Percentiles rank a stretch among this genome's conserved stretches.
Evolutionary conservation across 2,797 vertebrate genomes (phyloP).

Genomic region (Takifugu rubripes): DNA sequence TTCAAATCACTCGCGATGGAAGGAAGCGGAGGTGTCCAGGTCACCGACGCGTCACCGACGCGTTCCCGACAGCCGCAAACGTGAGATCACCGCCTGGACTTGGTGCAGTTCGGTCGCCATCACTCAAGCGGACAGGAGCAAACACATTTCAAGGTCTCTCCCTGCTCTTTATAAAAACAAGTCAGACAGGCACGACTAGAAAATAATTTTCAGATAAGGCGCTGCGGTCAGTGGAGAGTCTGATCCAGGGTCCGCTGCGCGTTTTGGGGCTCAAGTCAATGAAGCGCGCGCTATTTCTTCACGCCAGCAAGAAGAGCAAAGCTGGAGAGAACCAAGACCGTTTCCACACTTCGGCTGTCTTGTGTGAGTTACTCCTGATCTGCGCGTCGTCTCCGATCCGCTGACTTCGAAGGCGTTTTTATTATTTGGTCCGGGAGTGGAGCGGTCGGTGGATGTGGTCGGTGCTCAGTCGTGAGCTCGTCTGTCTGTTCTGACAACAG

Average conservation of each 20-base stretch:
- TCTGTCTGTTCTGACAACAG: slow-evolving; percentile 22
- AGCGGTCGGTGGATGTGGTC: slow-evolving; percentile 19
- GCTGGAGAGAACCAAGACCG: slow-evolving; percentile 1
- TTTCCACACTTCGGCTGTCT: too few species aligned
- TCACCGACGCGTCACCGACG: slow-evolving; percentile 39
- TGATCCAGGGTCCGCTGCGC: slow-evolving; percentile 17
- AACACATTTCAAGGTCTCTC: slow-evolving; percentile 19
- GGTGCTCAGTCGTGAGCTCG: slow-evolving; percentile 52
- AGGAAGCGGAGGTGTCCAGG: slow-evolving; percentile 16
- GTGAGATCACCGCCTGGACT: slow-evolving; percentile 31
- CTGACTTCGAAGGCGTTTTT: slow-evolving; percentile 8
- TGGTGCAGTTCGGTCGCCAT: slow-evolving; percentile 43
- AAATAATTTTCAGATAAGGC: slow-evolving; percentile 12
- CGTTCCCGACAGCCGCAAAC: slow-evolving; percentile 30
- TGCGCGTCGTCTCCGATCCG: slow-evolving; percentile 7
- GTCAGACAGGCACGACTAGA: slow-evolving; percentile 16
- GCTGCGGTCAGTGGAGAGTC: slow-evolving; percentile 4
- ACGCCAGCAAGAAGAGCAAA: slow-evolving; percentile 23
- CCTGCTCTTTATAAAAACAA: slow-evolving; percentile 8
- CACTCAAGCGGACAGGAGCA: slow-evolving; percentile 21
- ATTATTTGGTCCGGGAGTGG: slow-evolving; percentile 16
- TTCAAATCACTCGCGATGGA: slow-evolving; percentile 2
- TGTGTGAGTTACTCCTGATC: slow-evolving; percentile 28
- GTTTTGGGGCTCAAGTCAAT: background rate
- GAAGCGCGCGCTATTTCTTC: slow-evolving; percentile 21